phyloP scores from a whole-genome alignment of 2,888 invertebrate species.

The Drosophila kambysellisi region DNA sequence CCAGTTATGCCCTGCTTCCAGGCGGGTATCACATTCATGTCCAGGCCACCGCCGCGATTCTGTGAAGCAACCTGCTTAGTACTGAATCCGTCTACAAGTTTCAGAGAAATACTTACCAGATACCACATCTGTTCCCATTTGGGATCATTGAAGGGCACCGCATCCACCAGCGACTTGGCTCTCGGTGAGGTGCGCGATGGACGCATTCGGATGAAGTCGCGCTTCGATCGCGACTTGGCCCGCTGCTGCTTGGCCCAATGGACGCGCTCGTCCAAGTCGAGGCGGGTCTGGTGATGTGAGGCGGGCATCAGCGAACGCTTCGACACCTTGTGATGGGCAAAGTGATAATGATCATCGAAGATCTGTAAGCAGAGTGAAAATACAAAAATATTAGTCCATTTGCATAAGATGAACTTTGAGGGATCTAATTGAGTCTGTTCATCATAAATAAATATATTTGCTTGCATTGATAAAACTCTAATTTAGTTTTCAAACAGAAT shows the following conservation, averaged over 20 bases:
- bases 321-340: slow-evolving; percentile 91
- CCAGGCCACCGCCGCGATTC: slow-evolving; percentile 96
- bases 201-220: slow-evolving; percentile 89
- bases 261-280: slow-evolving; percentile 91
- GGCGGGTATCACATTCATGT: slow-evolving; percentile 98
- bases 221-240: slow-evolving; percentile 91
- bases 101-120: slow-evolving; percentile 89
- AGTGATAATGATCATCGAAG: slow-evolving; percentile 93
- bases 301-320: slow-evolving; percentile 92
- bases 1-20: slow-evolving; percentile 98
- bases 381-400: background rate
- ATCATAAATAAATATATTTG: background rate
- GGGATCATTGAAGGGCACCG: slow-evolving; percentile 90
- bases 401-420: background rate
- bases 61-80: slow-evolving; percentile 81
- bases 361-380: slow-evolving; percentile 88
- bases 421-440: background rate
- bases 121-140: slow-evolving; percentile 99
- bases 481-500: background rate
- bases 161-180: slow-evolving; percentile 75
- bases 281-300: slow-evolving; percentile 88
- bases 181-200: slow-evolving; percentile 81
- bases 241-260: slow-evolving; percentile 94
- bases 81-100: no score
- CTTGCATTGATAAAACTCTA: background rate